Evolutionary conservation across 2,888 invertebrate genomes (phyloP), one percentile per base, ranked within the genome.

Genomic region (Pseudeuparius sepicola): DNA sequence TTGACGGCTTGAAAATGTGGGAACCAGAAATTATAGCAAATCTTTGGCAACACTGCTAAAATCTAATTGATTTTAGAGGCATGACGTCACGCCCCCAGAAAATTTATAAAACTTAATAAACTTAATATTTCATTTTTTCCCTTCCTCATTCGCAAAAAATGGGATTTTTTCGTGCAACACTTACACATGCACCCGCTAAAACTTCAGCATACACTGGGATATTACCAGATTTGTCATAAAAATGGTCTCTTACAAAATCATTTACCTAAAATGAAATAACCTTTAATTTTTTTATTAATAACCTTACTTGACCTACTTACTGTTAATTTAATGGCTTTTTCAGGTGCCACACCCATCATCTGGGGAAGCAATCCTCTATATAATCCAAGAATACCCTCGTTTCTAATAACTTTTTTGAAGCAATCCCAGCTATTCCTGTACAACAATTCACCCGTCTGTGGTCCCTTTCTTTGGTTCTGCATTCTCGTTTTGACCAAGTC

Each of bases 401-500:
- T 86, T 2, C 86, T 66, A 40, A 86, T 74, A 4, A 86, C 85
- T 71, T 98, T 98, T 67, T 89, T 88, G 64, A 82, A 86, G 64
- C 98, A 99, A 61, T 99, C 98, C 59, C 78, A 79, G 34, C 93
- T 94, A 66, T 93, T 97, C 53, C 86, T 73, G 61, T 99, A 98
- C 68, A 94, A 93, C 41, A 96, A 71, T 65, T 97, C 96, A 33
- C 96, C 97, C 51, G 98, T 86, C 63, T 87, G 89, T 1, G 93
- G 90, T 10, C 94, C 94, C 0, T 88, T 75, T 32, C 98, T 73
- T 59, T 98, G 98, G 68, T 99, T 98, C 65, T 98, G 98, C 88
- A 98, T 88, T 20, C 98, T 72, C 1, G 98, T 99, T 66, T 99
- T 98, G 3, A 98, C 98, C 55, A 97, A 68, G 69, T 99, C 98